These are phyloP conservation scores for Torymus auratus DNA, from an alignment of 2,888 invertebrate species.

Conservation along the genomic window DNA sequence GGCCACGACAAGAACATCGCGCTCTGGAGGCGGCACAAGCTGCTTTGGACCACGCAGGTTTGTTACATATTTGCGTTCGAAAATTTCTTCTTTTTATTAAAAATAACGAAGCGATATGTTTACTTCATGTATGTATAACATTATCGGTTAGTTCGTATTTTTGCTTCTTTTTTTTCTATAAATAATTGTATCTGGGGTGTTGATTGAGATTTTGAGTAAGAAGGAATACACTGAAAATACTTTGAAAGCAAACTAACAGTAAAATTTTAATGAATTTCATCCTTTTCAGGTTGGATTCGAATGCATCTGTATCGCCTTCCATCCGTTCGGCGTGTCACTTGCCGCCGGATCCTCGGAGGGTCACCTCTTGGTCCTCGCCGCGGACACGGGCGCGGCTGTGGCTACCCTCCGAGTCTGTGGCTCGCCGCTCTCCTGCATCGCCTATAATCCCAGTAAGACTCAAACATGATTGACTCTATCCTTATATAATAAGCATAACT, in stretches of 20 bases:
- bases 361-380: conserved; percentile 90
- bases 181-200: too few species aligned
- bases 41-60: conserved; percentile 92
- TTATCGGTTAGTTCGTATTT: too few species aligned
- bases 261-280: too few species aligned
- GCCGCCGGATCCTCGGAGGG: conserved; percentile 95
- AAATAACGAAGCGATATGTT: too few species aligned
- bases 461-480: background rate
- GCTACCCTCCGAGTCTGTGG: conserved; percentile 92
- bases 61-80: too few species aligned
- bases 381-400: conserved; percentile 90
- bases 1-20: conserved; percentile 94
- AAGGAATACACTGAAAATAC: too few species aligned
- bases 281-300: conserved; percentile 86
- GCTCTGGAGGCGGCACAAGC: conserved; percentile 92
- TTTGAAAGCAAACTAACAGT: too few species aligned
- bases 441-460: conserved; percentile 89
- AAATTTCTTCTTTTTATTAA: conserved; percentile 3
- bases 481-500: background rate
- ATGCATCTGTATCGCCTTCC: conserved; percentile 91
- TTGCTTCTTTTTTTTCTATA: too few species aligned
- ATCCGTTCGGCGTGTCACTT: conserved; percentile 91
- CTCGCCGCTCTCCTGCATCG: conserved; percentile 90
- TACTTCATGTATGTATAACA: too few species aligned
- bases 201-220: too few species aligned